phyloP scores from a whole-genome alignment of 2,113 vertebrate genomes.

The Budorcas taxicolor region DNA sequence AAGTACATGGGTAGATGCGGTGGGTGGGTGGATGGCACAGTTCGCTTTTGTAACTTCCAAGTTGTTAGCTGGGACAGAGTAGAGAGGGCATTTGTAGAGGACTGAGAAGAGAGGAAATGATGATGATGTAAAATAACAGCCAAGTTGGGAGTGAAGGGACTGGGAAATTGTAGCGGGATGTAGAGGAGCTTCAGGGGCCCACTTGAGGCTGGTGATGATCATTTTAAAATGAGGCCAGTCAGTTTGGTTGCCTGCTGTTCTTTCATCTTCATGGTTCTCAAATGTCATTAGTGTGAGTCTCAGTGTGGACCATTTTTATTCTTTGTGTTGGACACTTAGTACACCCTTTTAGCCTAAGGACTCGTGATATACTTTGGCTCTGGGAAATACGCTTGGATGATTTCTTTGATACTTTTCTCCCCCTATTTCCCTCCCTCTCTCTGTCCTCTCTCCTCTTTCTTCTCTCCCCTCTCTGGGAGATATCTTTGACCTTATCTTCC shows the following conservation, averaged over 20 bases:
- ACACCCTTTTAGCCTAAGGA: not conserved
- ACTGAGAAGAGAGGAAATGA: not conserved
- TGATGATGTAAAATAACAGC: not conserved
- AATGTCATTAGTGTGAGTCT: not conserved
- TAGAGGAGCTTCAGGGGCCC: too few relatives aligned
- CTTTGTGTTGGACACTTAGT: not conserved
- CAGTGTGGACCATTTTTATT: not conserved
- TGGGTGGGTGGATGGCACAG: not conserved
- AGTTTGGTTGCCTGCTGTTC: fast-evolving
- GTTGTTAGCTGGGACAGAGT: not conserved
- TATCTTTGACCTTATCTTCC: constrained; percentile 22
- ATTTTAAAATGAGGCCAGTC: not conserved
- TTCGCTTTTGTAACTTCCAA: not conserved
- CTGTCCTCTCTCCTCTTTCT: not conserved
- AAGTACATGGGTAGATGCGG: too few relatives aligned
- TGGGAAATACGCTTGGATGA: not conserved
- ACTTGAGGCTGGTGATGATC: not conserved
- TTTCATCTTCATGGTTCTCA: not conserved
- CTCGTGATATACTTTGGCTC: not conserved
- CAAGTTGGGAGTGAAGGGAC: too few relatives aligned
- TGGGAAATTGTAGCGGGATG: not conserved
- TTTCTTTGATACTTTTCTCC: not conserved
- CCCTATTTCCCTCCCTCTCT: not conserved
- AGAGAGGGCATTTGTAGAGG: not conserved
- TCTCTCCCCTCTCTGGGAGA: not conserved